Evolutionary conservation across 1,140 invertebrate genomes (phyloP).

Genomic region (Lethocerus indicus): DNA sequence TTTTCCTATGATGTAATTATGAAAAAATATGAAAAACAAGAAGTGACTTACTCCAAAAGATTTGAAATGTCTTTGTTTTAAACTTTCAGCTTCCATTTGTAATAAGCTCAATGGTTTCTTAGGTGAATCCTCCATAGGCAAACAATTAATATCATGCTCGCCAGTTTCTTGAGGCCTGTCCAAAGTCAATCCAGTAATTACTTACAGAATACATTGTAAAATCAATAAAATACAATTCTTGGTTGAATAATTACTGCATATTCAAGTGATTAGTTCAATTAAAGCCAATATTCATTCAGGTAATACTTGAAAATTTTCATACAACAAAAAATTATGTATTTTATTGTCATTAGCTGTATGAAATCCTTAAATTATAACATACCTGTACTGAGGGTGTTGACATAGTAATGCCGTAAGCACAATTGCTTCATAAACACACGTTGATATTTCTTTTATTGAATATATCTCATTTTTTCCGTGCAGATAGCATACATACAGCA

Average conservation of each 20-base stretch:
- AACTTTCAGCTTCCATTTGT: slow-evolving; percentile 50
- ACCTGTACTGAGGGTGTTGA: slow-evolving; percentile 73
- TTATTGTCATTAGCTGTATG: too few relatives aligned
- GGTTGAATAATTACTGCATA: too few relatives aligned
- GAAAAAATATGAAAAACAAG: slow-evolving; percentile 6
- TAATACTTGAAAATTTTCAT: too few relatives aligned
- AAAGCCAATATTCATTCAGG: too few relatives aligned
- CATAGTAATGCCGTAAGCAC: slow-evolving; percentile 74
- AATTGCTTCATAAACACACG: slow-evolving; percentile 86
- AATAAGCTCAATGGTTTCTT: slow-evolving; percentile 56
- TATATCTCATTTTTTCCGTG: slow-evolving; percentile 82
- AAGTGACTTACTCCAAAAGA: slow-evolving; percentile 1
- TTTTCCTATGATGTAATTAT: too few relatives aligned
- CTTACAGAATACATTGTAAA: background rate
- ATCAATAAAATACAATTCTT: too few relatives aligned
- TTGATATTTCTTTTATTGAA: slow-evolving; percentile 81
- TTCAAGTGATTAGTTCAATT: too few relatives aligned
- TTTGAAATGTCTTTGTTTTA: slow-evolving; percentile 37
- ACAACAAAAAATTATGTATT: too few relatives aligned
- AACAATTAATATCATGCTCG: slow-evolving; percentile 67
- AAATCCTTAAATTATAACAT: slow-evolving; percentile 14
- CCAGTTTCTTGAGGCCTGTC: slow-evolving; percentile 50
- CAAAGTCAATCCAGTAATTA: background rate
- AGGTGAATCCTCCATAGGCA: slow-evolving; percentile 46
- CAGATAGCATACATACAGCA: slow-evolving; percentile 70